Evolutionary conservation across 2,113 vertebrate genomes (phyloP).

Genomic region (Gobiocypris rarus): DNA sequence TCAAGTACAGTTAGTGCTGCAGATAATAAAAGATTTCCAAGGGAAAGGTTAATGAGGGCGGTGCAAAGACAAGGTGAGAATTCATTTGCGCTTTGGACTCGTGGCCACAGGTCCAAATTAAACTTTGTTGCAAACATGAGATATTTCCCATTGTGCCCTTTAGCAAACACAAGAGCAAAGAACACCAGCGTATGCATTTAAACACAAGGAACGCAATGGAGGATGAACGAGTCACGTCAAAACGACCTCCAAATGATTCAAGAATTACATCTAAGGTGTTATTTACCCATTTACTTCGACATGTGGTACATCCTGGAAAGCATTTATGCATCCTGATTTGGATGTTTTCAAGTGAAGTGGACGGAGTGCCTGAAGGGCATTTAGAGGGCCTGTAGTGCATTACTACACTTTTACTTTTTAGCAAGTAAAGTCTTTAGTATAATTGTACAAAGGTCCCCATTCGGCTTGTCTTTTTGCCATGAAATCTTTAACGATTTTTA

Average conservation of each 20-base stretch:
- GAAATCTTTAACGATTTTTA: no score
- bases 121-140: constrained; percentile 1
- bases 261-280: neutral
- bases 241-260: neutral
- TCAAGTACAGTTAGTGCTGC: constrained; percentile 17
- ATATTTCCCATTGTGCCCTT: constrained; percentile 4
- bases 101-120: neutral
- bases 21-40: neutral
- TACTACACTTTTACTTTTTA: no score
- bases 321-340: constrained; percentile 30
- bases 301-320: neutral
- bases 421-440: no score
- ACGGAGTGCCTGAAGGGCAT: constrained; percentile 2
- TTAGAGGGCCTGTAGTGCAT: neutral
- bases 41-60: constrained; percentile 43
- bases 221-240: neutral
- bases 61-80: constrained; percentile 1
- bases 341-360: constrained; percentile 5
- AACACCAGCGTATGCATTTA: neutral
- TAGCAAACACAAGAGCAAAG: constrained; percentile 15
- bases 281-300: neutral
- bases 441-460: no score
- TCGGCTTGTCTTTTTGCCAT: no score
- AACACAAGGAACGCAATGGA: neutral
- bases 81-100: neutral